phyloP scores from a whole-genome alignment of 2,113 vertebrate species.

The human region GRCh38 chr1:193903001-193903500 shows the following conservation, averaged over 20 bases:
- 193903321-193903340: background rate
- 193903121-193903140: background rate
- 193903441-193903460: background rate
- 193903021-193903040: conserved; percentile 29
- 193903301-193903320: background rate
- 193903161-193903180: background rate
- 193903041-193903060: background rate
- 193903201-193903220: background rate
- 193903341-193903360: background rate
- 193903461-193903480: background rate
- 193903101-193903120: background rate
- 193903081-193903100: background rate
- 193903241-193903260: background rate
- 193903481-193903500: background rate
- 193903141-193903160: background rate
- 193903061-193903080: background rate
- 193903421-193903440: background rate
- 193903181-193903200: background rate
- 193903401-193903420: background rate
- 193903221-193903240: background rate
- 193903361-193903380: background rate
- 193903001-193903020: conserved; percentile 2
- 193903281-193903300: background rate
- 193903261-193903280: background rate
- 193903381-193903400: background rate